Base-by-base conservation (phyloP, 2,888 invertebrate genomes). In the Pyrochroa serraticornis region DNA sequence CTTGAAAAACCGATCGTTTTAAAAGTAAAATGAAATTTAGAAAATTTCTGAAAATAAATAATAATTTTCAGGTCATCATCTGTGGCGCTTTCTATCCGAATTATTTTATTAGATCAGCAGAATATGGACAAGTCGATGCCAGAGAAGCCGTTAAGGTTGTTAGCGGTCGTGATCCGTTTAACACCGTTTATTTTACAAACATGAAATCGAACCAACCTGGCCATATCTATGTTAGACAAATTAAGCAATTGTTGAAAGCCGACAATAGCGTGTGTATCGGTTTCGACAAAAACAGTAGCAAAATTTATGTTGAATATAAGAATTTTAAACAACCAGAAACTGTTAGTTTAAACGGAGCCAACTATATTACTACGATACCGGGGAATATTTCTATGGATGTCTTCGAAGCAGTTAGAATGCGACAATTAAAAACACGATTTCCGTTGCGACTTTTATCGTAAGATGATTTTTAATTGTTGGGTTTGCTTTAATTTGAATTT, bases 71-170 rank as follows among this genome's bases (percentile, higher is more conserved):
- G 90, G 76, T 92, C 35, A 83, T 90, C n/a, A 80, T 93, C 33
- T 88, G 90, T 55, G 94, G 92, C 1, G 95, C 96, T 1, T 95
- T 95, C 78, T 97, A 95, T 80, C 97, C 97, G 0, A 89, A 96
- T 77, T 97, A 92, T 78, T 97, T 93, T 79, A 78, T 88, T 12
- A 83, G 86, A 32, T 72, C 79, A 6, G 73, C 80, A 12, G 81
- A 83, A 1, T 78, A 79, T 5, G 83, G 84, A 45, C 82, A 84
- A 50, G 77, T 82, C 0, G 83, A 87, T 59, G 91, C 92, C 72
- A 81, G 85, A 0, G 84, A 86, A 22, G 86, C 90, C 0, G 84
- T 87, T 2, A 87, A 86, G 65, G 73, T 76, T 0, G 80, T 95
- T 0, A 85, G 85, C 12, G 92, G 92, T 0, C 81, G 87, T 31